phyloP scores from a whole-genome alignment of 1,140 invertebrate genomes.

The Oryctes rhinoceros region DNA sequence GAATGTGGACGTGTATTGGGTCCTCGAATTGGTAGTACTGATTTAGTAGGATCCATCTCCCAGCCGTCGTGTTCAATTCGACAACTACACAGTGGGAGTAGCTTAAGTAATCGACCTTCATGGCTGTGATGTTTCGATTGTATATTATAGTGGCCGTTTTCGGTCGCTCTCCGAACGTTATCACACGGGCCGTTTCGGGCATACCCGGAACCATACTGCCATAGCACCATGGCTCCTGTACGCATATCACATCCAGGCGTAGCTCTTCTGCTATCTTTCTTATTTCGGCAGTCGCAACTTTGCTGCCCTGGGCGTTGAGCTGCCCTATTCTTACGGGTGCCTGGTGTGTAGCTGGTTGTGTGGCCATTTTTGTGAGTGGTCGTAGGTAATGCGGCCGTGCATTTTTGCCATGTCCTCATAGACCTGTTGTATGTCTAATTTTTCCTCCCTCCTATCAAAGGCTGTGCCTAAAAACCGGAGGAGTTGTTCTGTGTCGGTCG shows the following conservation, averaged over 20 bases:
- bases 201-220: background rate
- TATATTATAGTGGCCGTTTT: background rate
- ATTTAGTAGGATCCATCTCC: conserved; percentile 5
- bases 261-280: background rate
- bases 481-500: background rate
- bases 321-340: conserved; percentile 21
- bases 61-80: background rate
- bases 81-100: background rate
- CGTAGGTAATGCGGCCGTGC: conserved; percentile 9
- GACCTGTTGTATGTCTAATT: background rate
- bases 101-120: background rate
- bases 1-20: background rate
- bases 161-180: conserved; percentile 11
- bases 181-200: background rate
- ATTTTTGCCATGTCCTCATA: conserved; percentile 26
- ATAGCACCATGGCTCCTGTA: no score
- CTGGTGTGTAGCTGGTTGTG: background rate
- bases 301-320: conserved; percentile 22
- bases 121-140: background rate
- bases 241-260: background rate
- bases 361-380: conserved; percentile 14
- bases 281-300: background rate
- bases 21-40: conserved; percentile 38
- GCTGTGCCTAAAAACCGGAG: background rate
- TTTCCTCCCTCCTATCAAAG: conserved; percentile 22